Percentiles rank a stretch among this genome's conserved stretches.
These are phyloP conservation scores for Pyrocephalus nanus DNA, from an alignment of 2,797 vertebrate species.

Conservation along the genomic window DNA sequence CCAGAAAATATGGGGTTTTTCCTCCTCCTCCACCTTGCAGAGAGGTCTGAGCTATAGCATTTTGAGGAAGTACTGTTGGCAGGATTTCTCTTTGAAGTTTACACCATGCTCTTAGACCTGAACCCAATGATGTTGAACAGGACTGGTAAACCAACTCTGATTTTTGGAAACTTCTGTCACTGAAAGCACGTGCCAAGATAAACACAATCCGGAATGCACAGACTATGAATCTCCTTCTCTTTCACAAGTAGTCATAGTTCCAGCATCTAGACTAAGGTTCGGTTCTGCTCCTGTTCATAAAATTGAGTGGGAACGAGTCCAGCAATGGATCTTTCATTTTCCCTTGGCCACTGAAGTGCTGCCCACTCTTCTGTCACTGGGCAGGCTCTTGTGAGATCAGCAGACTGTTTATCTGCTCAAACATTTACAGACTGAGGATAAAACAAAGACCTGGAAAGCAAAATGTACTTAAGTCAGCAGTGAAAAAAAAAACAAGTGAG, in stretches of 20 bases:
- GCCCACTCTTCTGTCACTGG: not conserved
- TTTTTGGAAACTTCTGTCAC: not conserved
- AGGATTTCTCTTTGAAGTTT: not conserved
- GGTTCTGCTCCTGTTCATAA: not conserved
- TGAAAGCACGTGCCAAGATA: not conserved
- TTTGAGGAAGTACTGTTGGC: not conserved
- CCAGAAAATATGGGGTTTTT: fast-evolving
- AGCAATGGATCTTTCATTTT: not conserved
- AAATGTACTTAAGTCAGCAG: not conserved
- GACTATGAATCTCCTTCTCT: not conserved
- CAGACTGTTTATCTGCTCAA: not conserved
- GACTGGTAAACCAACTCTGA: not conserved
- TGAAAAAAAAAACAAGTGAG: not conserved
- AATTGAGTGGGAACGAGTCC: not conserved
- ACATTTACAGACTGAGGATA: not conserved
- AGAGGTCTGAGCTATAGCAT: not conserved
- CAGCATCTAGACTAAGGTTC: not conserved
- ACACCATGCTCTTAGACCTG: not conserved
- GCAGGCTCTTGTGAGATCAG: not conserved
- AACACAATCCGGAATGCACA: not conserved
- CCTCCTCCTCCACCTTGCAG: not conserved
- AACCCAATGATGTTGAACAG: not conserved
- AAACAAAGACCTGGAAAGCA: not conserved
- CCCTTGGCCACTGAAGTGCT: not conserved
- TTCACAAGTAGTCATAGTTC: not conserved